These are phyloP conservation scores for Acropora tenuis DNA, from an alignment of 64 coral and sea anemone genomes.

Conservation along the genomic window DNA sequence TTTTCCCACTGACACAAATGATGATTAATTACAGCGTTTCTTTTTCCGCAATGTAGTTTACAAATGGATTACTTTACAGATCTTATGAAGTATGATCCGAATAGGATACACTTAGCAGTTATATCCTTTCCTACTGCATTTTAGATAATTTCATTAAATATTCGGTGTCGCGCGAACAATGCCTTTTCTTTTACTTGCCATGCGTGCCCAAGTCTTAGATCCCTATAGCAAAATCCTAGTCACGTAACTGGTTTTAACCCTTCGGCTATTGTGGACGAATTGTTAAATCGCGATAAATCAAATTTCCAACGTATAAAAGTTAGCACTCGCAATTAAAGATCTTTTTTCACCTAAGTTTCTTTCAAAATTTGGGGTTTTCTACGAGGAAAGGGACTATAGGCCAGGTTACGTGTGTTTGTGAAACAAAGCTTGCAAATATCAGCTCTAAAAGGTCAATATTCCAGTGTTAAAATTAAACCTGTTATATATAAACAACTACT, in stretches of 20 bases:
- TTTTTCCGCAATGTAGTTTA: not conserved
- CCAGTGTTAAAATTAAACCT: slow-evolving; percentile 5
- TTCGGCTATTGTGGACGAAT: too few relatives aligned
- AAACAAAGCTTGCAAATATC: slow-evolving; percentile 37
- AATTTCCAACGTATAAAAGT: too few relatives aligned
- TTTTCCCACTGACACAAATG: not conserved
- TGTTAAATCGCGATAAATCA: too few relatives aligned
- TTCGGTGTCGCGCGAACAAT: not conserved
- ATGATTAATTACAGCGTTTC: not conserved
- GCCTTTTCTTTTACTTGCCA: too few relatives aligned
- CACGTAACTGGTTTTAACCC: too few relatives aligned
- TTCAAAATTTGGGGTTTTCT: not conserved
- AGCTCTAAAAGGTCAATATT: not conserved
- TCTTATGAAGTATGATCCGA: not conserved
- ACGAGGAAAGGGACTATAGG: not conserved
- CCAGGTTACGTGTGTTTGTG: not conserved
- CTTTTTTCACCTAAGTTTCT: too few relatives aligned
- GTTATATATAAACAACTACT: slow-evolving; percentile 2
- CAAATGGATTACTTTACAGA: not conserved
- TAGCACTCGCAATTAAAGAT: too few relatives aligned
- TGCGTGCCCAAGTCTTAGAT: too few relatives aligned
- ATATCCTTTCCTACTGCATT: not conserved
- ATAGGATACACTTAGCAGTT: too few relatives aligned
- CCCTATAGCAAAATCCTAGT: too few relatives aligned
- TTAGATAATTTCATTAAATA: not conserved